Percentiles rank a stretch among this genome's conserved stretches.
Conservation (phyloP, 1,140 invertebrate species). For the Zaprionus vittiger region DNA sequence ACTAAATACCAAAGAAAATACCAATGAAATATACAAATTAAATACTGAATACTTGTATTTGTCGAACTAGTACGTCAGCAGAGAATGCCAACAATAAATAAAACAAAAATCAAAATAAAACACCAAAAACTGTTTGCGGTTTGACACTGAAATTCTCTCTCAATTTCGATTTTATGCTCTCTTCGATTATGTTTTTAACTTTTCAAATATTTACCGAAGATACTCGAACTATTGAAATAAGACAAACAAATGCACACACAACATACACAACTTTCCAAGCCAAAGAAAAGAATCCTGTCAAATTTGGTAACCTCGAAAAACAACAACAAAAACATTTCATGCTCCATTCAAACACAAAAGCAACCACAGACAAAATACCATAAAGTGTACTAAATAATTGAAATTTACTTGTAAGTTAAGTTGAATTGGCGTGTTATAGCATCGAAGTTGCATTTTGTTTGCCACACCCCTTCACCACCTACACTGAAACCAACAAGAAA, state of each 20-base stretch:
- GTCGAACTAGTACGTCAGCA: constrained; percentile 45
- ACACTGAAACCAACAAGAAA: constrained; percentile 44
- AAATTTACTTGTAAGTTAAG: constrained; percentile 25
- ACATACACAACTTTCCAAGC: constrained; percentile 15
- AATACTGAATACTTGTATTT: constrained; percentile 27
- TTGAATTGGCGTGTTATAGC: constrained; percentile 36
- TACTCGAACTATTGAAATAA: constrained; percentile 23
- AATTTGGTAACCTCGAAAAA: constrained; percentile 24
- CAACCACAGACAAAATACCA: constrained; percentile 6
- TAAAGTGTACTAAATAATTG: constrained; percentile 5
- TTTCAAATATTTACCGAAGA: neutral
- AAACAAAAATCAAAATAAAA: constrained; percentile 22
- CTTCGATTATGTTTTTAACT: constrained; percentile 8
- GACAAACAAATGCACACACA: constrained; percentile 41
- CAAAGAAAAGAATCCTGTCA: constrained; percentile 15
- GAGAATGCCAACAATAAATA: constrained; percentile 67
- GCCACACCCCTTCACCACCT: constrained; percentile 37
- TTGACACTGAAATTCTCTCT: constrained; percentile 45
- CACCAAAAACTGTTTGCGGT: constrained; percentile 43
- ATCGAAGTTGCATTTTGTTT: constrained; percentile 64
- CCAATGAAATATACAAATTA: constrained; percentile 22
- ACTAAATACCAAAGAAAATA: constrained; percentile 47
- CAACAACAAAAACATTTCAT: constrained; percentile 47
- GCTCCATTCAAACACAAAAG: constrained; percentile 43
- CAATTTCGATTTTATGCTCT: constrained; percentile 29